Conservation (phyloP, 2,888 invertebrate genomes). For the Orthonevra nobilis region DNA sequence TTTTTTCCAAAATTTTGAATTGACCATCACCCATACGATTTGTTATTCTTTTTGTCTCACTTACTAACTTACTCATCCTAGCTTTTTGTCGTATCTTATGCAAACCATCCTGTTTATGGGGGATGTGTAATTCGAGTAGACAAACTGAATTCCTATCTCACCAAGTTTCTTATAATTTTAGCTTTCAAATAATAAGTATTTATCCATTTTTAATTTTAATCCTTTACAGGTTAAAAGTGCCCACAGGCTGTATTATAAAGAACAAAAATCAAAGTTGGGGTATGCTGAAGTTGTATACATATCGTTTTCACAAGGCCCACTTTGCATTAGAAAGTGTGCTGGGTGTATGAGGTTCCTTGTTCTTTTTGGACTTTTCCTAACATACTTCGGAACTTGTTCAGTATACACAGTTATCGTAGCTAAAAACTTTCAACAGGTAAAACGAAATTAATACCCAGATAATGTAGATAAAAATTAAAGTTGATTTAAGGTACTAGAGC, state of each 20-base stretch:
- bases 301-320: slow-evolving; percentile 89
- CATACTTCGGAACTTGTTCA: slow-evolving; percentile 98
- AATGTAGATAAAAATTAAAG: neutral
- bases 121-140: too few relatives aligned
- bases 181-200: too few relatives aligned
- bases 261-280: slow-evolving; percentile 87
- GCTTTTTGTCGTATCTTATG: too few relatives aligned
- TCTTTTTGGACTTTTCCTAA: slow-evolving; percentile 85
- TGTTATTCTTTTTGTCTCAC: too few relatives aligned
- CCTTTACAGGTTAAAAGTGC: slow-evolving; percentile 89
- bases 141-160: too few relatives aligned
- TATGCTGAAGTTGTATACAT: slow-evolving; percentile 93
- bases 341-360: slow-evolving; percentile 78
- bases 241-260: slow-evolving; percentile 88
- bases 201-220: too few relatives aligned
- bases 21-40: too few relatives aligned
- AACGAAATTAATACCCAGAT: neutral
- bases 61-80: too few relatives aligned
- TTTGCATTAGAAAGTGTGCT: slow-evolving; percentile 84
- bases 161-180: too few relatives aligned
- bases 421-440: slow-evolving; percentile 87
- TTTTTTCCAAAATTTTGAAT: too few relatives aligned
- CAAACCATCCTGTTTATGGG: too few relatives aligned
- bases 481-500: slow-evolving; percentile 81
- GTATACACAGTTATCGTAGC: slow-evolving; percentile 97